Evolutionary conservation across 2,113 vertebrate species (phyloP), one percentile per base, ranked within the genome.

Genomic region (Sorex fumeus): DNA sequence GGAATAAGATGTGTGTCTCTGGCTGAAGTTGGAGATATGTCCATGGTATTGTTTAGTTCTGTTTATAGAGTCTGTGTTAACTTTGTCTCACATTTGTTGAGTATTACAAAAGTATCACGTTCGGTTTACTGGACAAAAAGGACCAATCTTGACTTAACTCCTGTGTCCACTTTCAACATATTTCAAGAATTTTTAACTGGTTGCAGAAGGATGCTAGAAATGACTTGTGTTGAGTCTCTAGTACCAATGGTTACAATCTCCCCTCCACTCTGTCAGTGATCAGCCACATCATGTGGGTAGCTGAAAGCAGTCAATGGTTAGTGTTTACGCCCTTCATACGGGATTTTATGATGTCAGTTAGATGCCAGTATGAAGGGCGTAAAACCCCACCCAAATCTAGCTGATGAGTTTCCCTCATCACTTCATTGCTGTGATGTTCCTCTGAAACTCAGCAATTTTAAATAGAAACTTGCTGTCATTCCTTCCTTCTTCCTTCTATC

Each of bases 1-100:
- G 18, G 36, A 92, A 60, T 79, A 84, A 83, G 62, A 78, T 81
- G 62, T 84, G 70, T 91, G 83, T 69, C 84, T 91, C 80, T 91
- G 74, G 45, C 77, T 47, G 45, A 67, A 43, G 2, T 28, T 77
- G 57, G 70, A 74, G 32, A 15, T 74, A 69, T 64, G 30, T 81
- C 67, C 11, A 25, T 57, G 21, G 90, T 45, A 25, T 16, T 57
- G 53, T 25, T 32, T 21, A 66, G 67, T 36, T 74, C 43, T 64
- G 50, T 67, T 67, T 64, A 8, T 64, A 50, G 67, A 62, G 53
- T 19, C 21, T 21, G 76, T 82, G 66, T 72, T 45, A 71, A 60
- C 47, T 92, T 92, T 87, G 70, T 93, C 36, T 83, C 71, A 21
- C 66, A 60, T 60, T 60, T 60, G 18, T 19, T 21, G 57, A 23